Conservation (phyloP, 2,888 invertebrate species). For the Drosophila monieri region DNA sequence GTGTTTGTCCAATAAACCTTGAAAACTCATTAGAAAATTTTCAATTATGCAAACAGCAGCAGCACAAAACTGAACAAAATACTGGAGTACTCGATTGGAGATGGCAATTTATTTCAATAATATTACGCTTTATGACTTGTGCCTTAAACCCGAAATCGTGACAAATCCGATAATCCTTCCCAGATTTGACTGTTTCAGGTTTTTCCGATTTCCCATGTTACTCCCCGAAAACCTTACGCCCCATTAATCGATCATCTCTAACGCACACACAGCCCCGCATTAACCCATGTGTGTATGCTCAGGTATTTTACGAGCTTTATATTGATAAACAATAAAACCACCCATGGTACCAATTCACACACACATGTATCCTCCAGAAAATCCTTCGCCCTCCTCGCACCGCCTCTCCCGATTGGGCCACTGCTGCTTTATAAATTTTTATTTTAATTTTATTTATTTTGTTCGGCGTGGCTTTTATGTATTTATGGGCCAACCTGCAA, state of each 20-base stretch:
- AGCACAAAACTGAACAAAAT: slow-evolving; percentile 2
- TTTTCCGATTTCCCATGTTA: background rate
- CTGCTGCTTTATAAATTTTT: slow-evolving; percentile 53
- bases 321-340: slow-evolving; percentile 75
- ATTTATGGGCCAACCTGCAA: slow-evolving; percentile 65
- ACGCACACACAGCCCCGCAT: slow-evolving; percentile 17
- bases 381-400: background rate
- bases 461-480: slow-evolving; percentile 37
- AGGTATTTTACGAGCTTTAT: slow-evolving; percentile 70
- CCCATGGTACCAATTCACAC: slow-evolving; percentile 22
- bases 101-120: background rate
- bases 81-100: background rate
- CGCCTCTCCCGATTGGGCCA: background rate
- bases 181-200: slow-evolving; percentile 4
- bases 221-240: slow-evolving; percentile 5
- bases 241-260: slow-evolving; percentile 45
- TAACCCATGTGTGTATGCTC: slow-evolving; percentile 35
- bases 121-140: background rate
- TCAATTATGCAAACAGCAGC: slow-evolving; percentile 70
- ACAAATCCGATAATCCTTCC: slow-evolving; percentile 14
- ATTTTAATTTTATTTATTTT: slow-evolving; percentile 73
- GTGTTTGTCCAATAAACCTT: slow-evolving; percentile 66
- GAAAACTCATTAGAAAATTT: slow-evolving; percentile 70
- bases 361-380: slow-evolving; percentile 6
- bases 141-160: background rate